These are phyloP conservation scores for Oligia strigilis DNA, from an alignment of 2,888 invertebrate genomes.

Conservation along the genomic window DNA sequence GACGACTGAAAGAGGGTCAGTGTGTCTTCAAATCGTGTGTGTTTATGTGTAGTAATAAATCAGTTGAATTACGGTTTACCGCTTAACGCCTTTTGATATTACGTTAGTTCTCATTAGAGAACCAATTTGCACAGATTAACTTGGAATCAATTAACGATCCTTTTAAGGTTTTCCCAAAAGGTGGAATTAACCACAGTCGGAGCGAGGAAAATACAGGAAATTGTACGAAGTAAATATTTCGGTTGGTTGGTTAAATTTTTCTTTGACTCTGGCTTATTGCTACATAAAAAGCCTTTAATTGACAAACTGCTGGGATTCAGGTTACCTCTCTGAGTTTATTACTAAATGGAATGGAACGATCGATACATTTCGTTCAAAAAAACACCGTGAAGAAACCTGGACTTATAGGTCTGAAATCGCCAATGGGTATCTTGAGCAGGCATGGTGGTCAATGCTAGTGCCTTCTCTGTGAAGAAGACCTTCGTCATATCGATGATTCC, in stretches of 20 bases:
- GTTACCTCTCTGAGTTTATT: not conserved
- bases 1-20: too few species aligned
- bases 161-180: conserved; percentile 24
- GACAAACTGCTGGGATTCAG: not conserved
- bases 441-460: too few species aligned
- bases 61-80: not conserved
- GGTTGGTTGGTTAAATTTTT: not conserved
- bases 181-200: not conserved
- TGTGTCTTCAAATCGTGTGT: too few species aligned
- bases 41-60: not conserved
- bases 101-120: conserved; percentile 32
- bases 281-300: not conserved
- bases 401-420: too few species aligned
- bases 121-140: conserved; percentile 40
- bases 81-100: conserved; percentile 39
- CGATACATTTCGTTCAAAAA: too few species aligned
- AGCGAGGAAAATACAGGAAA: conserved; percentile 9
- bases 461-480: too few species aligned
- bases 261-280: not conserved
- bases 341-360: not conserved
- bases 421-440: too few species aligned
- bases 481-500: too few species aligned
- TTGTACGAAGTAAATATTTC: not conserved
- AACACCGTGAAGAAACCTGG: too few species aligned
- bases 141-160: conserved; percentile 40